Evolutionary conservation across 2,888 invertebrate genomes (phyloP), one percentile per base, ranked within the genome.

Genomic region (Drosophila kanekoi): DNA sequence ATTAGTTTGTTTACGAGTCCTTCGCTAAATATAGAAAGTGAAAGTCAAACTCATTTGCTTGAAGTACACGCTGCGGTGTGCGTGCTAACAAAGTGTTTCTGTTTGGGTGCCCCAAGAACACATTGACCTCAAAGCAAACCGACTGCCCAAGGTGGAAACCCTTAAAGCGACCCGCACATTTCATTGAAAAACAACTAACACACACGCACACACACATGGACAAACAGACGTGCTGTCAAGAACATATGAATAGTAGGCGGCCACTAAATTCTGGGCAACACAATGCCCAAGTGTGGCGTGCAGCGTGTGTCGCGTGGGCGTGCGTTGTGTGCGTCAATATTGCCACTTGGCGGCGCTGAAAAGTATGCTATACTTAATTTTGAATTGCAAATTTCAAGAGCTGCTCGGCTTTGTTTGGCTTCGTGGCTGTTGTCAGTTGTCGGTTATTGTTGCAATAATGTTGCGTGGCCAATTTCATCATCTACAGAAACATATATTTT

Each of bases 401-500:
- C 28, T 20, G 54, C 47, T 47, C 49, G 35, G 43, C 57, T 45
- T 81, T 87, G 75, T 72, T 66, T 62, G 85, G 87, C 82, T 81
- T 81, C 81, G 72, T 67, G 65, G 66, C 72, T 44, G 28, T 63
- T 59, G 65, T 65, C 78, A 67, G 44, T 72, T 77, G 81, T 67
- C 77, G 51, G 52, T 76, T 77, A 81, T 67, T 51, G 59, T 41
- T 63, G 43, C 68, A 81, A 68, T 71, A 54, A 87, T 75, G 63
- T 67, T 81, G 85, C 85, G 85, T 79, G 79, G 67, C 49, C 59
- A 85, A 77, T 82, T 81, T 84, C 82, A 81, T 85, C 82, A 87
- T 72, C 72, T 56, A 23, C 51, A 63, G 65, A 66, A 11, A 70
- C 72, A 84, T 8, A 28, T 28, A 28, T 28, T 28, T 87, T 87